Percentiles rank a stretch among this genome's conserved stretches.
phyloP scores from a whole-genome alignment of 2,113 vertebrate genomes.

The Odontophorus gujanensis region DNA sequence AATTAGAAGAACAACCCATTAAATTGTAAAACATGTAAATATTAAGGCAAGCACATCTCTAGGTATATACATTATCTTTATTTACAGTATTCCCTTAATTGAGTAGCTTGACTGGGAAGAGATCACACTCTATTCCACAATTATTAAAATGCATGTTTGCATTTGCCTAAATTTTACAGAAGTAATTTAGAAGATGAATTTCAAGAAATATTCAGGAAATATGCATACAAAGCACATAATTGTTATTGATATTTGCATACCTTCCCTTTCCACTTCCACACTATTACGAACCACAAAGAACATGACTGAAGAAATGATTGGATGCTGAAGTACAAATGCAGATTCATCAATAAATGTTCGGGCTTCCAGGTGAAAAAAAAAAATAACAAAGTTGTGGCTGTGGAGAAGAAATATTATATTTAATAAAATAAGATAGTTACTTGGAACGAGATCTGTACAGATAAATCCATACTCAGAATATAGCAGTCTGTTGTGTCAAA shows the following conservation, averaged over 20 bases:
- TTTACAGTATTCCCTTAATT: conserved; percentile 70
- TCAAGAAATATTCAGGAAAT: conserved; percentile 74
- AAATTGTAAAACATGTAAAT: conserved; percentile 68
- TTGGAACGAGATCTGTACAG: conserved; percentile 58
- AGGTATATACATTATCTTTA: conserved; percentile 60
- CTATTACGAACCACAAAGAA: conserved; percentile 65
- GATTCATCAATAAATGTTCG: conserved; percentile 75
- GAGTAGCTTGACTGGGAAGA: conserved; percentile 50
- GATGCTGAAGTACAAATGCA: conserved; percentile 67
- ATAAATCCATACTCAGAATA: conserved; percentile 73
- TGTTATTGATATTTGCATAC: conserved; percentile 77
- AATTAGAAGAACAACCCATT: conserved; percentile 17
- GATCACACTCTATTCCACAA: conserved; percentile 60
- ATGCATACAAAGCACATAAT: conserved; percentile 72
- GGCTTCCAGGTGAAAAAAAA: conserved; percentile 67
- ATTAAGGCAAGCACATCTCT: conserved; percentile 42
- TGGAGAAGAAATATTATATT: conserved; percentile 52
- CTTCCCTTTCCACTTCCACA: conserved; percentile 59
- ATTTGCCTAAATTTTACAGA: conserved; percentile 73
- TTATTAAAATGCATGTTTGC: conserved; percentile 74
- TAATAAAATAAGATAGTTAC: conserved; percentile 66
- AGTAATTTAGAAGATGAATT: conserved; percentile 77
- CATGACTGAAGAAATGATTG: conserved; percentile 61
- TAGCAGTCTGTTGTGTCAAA: conserved; percentile 60
- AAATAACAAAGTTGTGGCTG: neutral